Evolutionary conservation across 1,140 invertebrate genomes (phyloP), one percentile per base, ranked within the genome.

Genomic region (Diuraphis noxia): DNA sequence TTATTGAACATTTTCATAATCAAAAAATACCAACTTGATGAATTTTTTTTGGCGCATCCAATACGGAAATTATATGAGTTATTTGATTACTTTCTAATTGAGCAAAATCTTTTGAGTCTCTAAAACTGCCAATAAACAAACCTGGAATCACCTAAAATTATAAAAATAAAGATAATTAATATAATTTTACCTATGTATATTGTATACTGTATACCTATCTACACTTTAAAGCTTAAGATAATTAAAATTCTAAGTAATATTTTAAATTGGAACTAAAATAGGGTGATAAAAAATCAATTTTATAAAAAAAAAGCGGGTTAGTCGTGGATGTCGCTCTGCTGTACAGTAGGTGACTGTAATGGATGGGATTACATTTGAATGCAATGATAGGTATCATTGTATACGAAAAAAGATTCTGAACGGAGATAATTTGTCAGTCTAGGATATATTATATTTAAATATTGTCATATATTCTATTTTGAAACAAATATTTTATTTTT

Each of bases 31-130:
- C 95, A 94, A 98, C 97, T 79, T 96, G 96, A 94, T 98, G 96
- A 92, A 98, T 94, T 94, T 96, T 96, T 92, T 97, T 95, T 25
- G 98, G 98, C 92, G 97, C 97, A 94, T 99, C 98, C 95, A 99
- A 98, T 93, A 99, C 98, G 92, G 98, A 97, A 88, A 99, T 95
- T 92, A 99, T 99, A 94, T 99, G 98, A 34, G 98, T 98, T 92
- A 99, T 99, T 93, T 97, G 96, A 94, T 97, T 97, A 92, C 97
- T 96, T 93, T 97, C 96, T 92, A 99, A 94, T 94, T 99, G 98
- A 92, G 96, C 95, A 25, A 95, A 94, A 94, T 99, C 98, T 94
- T 98, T 99, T 34, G 98, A 98, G 94, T 99, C 98, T 93, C 98
- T 95, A 94, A 97, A 97, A 94, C 97, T 98, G 89, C 97, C 97